Evolutionary conservation across 2,888 invertebrate species (phyloP), one percentile per base, ranked within the genome.

Genomic region (Oligia latruncula): DNA sequence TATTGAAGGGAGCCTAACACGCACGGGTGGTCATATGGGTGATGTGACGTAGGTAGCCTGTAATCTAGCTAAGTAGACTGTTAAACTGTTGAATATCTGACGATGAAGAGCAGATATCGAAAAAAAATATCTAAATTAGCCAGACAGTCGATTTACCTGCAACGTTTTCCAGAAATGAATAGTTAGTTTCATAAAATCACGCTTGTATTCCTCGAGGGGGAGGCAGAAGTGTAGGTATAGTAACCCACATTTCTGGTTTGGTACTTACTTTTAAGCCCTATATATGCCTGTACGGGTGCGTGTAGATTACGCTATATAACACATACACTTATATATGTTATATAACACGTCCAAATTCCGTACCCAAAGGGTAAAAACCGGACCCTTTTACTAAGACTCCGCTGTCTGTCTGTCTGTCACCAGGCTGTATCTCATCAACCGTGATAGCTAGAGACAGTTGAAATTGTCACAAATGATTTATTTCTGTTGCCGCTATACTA

Each of bases 11-110:
- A 72, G 67, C 71, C 71, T 84, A 20, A 72, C 71, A 75, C 71
- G 83, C 86, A 85, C 83, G 86, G 58, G 80, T 83, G 67, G 64
- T 15, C 85, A 74, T 85, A 73, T 82, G 68, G 78, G 74, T 62
- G 74, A 43, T 40, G 62, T 85, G 84, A 74, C 84, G 82, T 62
- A 72, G 52, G 35, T 52, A 80, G 60, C 29, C 52, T 83, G n/a
- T 58, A 52, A 65, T 43, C 84, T 76, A 80, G 68, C 15, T 17
- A 52, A 29, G 23, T 62, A 62, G 15, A 29, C 5, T 40, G 15
- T 49, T 49, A 13, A 23, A 46, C 2, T 70, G 35, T 58, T 23
- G 4, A 73, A 52, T 55, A 35, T 58, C 58, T 46, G 58, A 8
- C 40, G 4, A 35, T 62, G 1, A 29, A 29, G 29, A 66, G 40